These are phyloP conservation scores for Macaca nemestrina DNA, from an alignment of 2,113 vertebrate genomes.

Conservation along the genomic window DNA sequence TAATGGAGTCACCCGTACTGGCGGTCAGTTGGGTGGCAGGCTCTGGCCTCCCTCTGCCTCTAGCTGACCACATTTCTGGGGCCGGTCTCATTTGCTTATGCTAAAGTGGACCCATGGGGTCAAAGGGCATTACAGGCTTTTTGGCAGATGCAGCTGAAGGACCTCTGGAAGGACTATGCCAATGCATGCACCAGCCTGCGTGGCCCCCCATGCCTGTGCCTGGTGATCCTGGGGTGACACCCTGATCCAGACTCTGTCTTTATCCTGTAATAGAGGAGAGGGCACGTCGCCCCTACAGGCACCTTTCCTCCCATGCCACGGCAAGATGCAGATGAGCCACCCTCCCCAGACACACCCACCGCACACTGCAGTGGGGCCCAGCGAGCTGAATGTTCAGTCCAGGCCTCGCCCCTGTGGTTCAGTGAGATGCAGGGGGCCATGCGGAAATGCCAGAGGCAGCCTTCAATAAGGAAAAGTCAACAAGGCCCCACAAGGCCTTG, in stretches of 20 bases:
- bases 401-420: fast-evolving
- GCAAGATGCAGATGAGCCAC: neutral
- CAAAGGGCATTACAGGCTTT: neutral
- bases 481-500: fast-evolving
- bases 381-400: neutral
- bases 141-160: neutral
- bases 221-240: fast-evolving
- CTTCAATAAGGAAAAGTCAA: neutral
- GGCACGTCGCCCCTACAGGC: too few relatives aligned
- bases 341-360: neutral
- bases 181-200: fast-evolving
- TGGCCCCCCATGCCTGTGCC: fast-evolving
- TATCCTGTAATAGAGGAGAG: neutral
- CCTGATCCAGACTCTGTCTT: neutral
- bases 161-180: too few relatives aligned
- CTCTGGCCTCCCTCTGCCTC: fast-evolving
- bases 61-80: neutral
- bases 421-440: neutral
- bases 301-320: too few relatives aligned
- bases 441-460: fast-evolving
- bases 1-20: fast-evolving
- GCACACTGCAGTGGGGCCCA: fast-evolving
- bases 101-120: neutral
- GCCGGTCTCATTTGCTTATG: neutral
- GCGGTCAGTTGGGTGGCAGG: neutral